phyloP scores from a whole-genome alignment of 2,888 invertebrate genomes.

The Palloptera scutellata region DNA sequence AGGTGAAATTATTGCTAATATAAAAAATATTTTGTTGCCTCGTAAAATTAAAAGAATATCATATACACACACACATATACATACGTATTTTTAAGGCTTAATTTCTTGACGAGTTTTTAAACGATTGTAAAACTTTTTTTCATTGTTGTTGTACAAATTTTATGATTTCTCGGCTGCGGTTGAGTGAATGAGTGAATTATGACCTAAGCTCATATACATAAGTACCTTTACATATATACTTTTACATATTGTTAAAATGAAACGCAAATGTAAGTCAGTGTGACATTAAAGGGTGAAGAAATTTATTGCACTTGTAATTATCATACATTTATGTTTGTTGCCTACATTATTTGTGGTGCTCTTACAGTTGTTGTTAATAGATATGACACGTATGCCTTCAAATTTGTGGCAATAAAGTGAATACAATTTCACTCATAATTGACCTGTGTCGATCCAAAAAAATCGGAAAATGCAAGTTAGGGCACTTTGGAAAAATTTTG shows the following conservation, averaged over 20 bases:
- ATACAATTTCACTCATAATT: too few relatives aligned
- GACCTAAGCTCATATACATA: constrained; percentile 35
- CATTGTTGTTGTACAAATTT: constrained; percentile 19
- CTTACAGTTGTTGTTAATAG: not conserved
- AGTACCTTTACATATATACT: not conserved
- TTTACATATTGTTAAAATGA: constrained; percentile 25
- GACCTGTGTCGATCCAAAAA: too few relatives aligned
- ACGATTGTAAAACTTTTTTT: constrained; percentile 58
- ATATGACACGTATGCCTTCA: too few relatives aligned
- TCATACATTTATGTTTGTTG: constrained; percentile 22
- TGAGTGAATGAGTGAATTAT: constrained; percentile 51
- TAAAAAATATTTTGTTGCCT: constrained; percentile 57
- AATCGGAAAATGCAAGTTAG: too few relatives aligned
- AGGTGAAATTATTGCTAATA: constrained; percentile 57
- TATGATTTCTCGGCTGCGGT: constrained; percentile 10
- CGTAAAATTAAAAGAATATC: constrained; percentile 50
- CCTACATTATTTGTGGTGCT: constrained; percentile 34
- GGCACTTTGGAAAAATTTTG: too few relatives aligned
- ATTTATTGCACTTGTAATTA: constrained; percentile 23
- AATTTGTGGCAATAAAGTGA: too few relatives aligned
- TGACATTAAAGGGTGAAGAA: constrained; percentile 30
- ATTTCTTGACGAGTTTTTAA: constrained; percentile 64
- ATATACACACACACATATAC: constrained; percentile 14
- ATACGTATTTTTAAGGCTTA: constrained; percentile 53
- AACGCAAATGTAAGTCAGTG: constrained; percentile 33